A percentile compares a stretch with the other conserved stretches of the same genome.
Conservation (phyloP, 92 coral and sea anemone genomes). For the Porites divaricata region DNA sequence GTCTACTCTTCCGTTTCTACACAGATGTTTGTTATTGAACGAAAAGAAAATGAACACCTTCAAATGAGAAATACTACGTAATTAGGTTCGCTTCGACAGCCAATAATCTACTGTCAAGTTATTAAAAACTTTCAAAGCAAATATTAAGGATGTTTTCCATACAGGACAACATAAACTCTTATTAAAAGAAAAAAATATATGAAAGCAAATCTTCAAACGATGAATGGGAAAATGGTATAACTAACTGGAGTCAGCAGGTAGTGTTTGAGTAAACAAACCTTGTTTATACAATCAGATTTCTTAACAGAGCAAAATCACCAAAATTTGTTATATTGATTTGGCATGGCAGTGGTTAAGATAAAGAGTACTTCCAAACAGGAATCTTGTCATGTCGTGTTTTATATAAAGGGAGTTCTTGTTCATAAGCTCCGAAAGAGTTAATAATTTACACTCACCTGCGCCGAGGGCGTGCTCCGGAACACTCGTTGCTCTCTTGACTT, state of each 20-base stretch:
- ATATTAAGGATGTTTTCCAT: background rate
- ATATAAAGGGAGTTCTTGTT: background rate
- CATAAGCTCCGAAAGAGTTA: background rate
- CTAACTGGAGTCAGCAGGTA: constrained; percentile 15
- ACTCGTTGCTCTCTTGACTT: constrained; percentile 33
- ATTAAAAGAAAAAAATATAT: no score
- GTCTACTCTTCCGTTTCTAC: background rate
- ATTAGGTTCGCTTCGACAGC: background rate
- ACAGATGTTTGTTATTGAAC: background rate
- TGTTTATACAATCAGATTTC: background rate
- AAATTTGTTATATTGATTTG: background rate
- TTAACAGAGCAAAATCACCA: background rate
- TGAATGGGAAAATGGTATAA: background rate
- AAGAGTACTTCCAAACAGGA: background rate
- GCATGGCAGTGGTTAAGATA: background rate
- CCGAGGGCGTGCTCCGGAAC: constrained; percentile 22
- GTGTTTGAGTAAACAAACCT: background rate
- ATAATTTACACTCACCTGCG: constrained; percentile 35
- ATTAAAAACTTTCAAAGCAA: background rate
- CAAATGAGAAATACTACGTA: background rate
- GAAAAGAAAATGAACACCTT: background rate
- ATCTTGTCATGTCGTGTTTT: background rate
- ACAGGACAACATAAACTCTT: no score
- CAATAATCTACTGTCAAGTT: background rate
- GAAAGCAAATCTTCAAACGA: background rate